Conservation (phyloP, 2,888 invertebrate genomes). For the Dynastes tityus region DNA sequence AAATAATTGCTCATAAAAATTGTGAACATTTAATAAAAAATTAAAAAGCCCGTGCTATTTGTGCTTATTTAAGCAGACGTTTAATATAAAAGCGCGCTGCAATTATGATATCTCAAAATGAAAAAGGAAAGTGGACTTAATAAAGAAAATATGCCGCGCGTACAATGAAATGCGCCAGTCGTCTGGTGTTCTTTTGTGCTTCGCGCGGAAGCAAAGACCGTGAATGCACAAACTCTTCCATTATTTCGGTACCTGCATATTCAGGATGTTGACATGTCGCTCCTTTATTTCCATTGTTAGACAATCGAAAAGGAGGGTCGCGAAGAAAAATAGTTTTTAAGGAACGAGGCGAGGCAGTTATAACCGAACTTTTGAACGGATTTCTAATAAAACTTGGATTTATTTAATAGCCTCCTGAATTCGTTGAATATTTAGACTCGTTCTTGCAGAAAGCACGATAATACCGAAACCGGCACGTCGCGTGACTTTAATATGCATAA, state of each 20-base stretch:
- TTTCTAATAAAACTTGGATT: constrained; percentile 63
- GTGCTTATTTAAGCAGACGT: constrained; percentile 27
- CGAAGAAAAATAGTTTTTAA: constrained; percentile 52
- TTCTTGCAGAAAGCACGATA: constrained; percentile 63
- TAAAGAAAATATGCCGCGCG: constrained; percentile 42
- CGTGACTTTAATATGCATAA: constrained; percentile 64
- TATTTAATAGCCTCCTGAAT: constrained; percentile 62
- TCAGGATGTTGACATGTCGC: constrained; percentile 51
- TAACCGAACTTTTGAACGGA: constrained; percentile 53
- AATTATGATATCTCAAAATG: constrained; percentile 42
- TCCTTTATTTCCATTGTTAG: constrained; percentile 50
- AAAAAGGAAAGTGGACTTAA: constrained; percentile 26
- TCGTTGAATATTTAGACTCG: constrained; percentile 60
- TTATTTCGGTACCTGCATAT: constrained; percentile 52
- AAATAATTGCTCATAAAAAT: constrained; percentile 10
- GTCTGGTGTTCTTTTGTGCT: constrained; percentile 51
- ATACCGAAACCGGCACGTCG: constrained; percentile 60
- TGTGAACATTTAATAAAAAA: not conserved
- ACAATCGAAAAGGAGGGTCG: constrained; percentile 48
- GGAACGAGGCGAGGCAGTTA: constrained; percentile 52
- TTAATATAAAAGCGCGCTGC: constrained; percentile 32
- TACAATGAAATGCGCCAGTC: constrained; percentile 34
- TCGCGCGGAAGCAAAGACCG: constrained; percentile 43
- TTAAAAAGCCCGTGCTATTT: not conserved
- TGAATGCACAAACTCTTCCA: constrained; percentile 52